Evolutionary conservation across 1,140 invertebrate genomes (phyloP), one percentile per base, ranked within the genome.

Genomic region (Sitobion miscanthi): DNA sequence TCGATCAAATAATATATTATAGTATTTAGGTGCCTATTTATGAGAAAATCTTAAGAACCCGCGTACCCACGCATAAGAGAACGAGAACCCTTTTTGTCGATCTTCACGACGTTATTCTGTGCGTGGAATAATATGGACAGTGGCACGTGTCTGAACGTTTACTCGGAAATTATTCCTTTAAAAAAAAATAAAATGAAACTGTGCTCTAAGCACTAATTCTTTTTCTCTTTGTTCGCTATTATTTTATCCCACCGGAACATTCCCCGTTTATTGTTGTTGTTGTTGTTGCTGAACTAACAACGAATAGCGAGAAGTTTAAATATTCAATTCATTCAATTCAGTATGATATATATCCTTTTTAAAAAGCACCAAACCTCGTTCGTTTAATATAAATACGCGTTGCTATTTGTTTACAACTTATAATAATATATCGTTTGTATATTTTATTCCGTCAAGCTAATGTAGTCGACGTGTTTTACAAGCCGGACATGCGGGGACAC

Each of bases 271-370:
- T 77, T 77, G 62, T 69, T 69, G 11, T 69, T 69, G 11, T n/a
- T 14, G 62, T n/a, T n/a, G 35, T n/a, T n/a, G n/a, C 21, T 38
- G 38, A 42, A 83, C 82, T 42, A 83, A 83, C 82, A 83, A 83
- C 82, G 35, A 83, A 83, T 83, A 83, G 42, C 82, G 82, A 42
- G n/a, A 83, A 83, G 38, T 42, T 83, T 83, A 83, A 83, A 83
- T 42, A 83, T 83, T 83, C 82, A 83, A 83, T 42, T 83, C 35
- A 23, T 77, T 77, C 62, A n/a, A 77, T 77, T n/a, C 30, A 77
- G n/a, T n/a, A 20, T 77, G n/a, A 77, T 77, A n/a, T n/a, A 69
- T 69, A 17, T 77, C 14, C 14, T 77, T 77, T 77, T n/a, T 17
- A n/a, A 69, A n/a, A 77, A 77, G 30, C 17, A 69, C 25, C 30